Conservation (phyloP, 2,113 vertebrate genomes). For the Quiscalus mexicanus region DNA sequence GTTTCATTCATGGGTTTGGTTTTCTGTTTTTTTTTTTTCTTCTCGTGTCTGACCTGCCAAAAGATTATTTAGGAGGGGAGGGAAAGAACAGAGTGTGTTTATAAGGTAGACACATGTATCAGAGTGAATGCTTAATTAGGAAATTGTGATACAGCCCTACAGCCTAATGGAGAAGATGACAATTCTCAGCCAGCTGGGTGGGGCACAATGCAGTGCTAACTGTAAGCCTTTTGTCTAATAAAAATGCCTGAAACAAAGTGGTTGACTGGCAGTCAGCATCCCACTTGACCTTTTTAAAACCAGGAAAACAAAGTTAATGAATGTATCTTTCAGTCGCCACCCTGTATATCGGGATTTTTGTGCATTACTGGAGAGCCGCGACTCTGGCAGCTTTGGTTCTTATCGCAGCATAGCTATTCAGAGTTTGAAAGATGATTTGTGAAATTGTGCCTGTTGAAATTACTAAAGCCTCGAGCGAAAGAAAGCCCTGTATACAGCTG, state of each 20-base stretch:
- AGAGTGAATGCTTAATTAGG: background rate
- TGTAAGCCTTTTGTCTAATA: constrained; percentile 63
- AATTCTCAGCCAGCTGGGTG: constrained; percentile 44
- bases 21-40: background rate
- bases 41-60: background rate
- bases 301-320: background rate
- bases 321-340: background rate
- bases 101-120: background rate
- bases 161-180: constrained; percentile 9
- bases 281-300: constrained; percentile 25
- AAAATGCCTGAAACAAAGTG: constrained; percentile 35
- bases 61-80: background rate
- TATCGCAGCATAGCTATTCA: background rate
- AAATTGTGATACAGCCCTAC: background rate
- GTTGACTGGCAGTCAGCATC: constrained; percentile 41
- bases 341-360: background rate
- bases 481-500: background rate
- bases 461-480: background rate
- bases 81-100: background rate
- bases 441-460: background rate
- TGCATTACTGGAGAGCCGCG: background rate
- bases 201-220: constrained; percentile 55
- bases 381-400: background rate
- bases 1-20: background rate
- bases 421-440: background rate